A percentile compares a stretch with the other conserved stretches of the same genome.
These are phyloP conservation scores for Criorhina ranunculi DNA, from an alignment of 2,888 invertebrate genomes.

Conservation along the genomic window DNA sequence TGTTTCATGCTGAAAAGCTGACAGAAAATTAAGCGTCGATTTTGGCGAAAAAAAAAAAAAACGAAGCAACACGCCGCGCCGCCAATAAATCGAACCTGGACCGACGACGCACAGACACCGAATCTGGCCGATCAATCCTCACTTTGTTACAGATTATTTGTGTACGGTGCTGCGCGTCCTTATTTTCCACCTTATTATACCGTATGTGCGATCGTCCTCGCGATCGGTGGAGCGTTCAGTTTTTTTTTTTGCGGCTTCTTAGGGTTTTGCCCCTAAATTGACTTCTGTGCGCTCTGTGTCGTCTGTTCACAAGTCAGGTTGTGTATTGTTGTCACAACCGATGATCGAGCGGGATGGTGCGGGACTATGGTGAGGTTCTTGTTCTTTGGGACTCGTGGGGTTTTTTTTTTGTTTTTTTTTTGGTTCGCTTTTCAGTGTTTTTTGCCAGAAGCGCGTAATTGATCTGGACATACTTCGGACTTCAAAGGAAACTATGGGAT, in stretches of 20 bases:
- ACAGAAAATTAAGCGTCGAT: slow-evolving; percentile 76
- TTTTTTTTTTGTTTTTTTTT: slow-evolving; percentile 15
- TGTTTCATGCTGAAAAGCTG: slow-evolving; percentile 71
- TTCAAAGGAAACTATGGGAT: slow-evolving; percentile 76
- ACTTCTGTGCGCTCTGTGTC: slow-evolving; percentile 74
- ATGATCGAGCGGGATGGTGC: slow-evolving; percentile 2
- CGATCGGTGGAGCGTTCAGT: slow-evolving; percentile 69
- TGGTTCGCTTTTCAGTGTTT: slow-evolving; percentile 11
- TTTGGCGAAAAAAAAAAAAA: slow-evolving; percentile 71
- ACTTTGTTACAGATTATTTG: slow-evolving; percentile 77
- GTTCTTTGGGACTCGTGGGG: slow-evolving; percentile 42
- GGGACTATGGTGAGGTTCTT: slow-evolving; percentile 37
- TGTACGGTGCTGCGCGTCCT: slow-evolving; percentile 61
- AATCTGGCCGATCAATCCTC: slow-evolving; percentile 75
- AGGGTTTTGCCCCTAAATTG: slow-evolving; percentile 68
- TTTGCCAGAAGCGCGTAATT: slow-evolving; percentile 74
- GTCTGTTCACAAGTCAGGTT: slow-evolving; percentile 40
- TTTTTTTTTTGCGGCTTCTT: slow-evolving; percentile 36
- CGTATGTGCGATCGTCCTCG: slow-evolving; percentile 62
- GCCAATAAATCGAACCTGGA: slow-evolving; percentile 70
- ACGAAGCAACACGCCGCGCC: slow-evolving; percentile 57
- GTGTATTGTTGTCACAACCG: slow-evolving; percentile 54
- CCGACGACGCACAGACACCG: slow-evolving; percentile 40
- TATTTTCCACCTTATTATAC: slow-evolving; percentile 77
- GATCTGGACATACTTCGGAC: slow-evolving; percentile 76